Evolutionary conservation across 2,888 invertebrate genomes (phyloP), one percentile per base, ranked within the genome.

Genomic region (Amblyteles armatorius): DNA sequence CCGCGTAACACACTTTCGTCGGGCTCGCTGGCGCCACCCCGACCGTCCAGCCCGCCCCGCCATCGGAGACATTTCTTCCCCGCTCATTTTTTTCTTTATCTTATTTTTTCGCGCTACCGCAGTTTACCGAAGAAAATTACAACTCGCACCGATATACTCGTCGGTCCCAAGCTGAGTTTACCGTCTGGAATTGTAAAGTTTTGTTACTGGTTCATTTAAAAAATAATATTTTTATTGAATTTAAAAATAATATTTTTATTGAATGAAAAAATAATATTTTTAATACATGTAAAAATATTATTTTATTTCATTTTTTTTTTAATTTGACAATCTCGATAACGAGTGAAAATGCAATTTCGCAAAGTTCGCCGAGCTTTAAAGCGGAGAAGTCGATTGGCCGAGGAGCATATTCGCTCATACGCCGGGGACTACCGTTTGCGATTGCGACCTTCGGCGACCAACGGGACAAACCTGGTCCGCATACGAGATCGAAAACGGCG

Each of bases 401-500:
- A 63, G 68, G 69, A 82, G 76, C n/a, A 67, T 79, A 74, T 65
- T 84, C 67, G 19, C 55, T 65, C 44, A 50, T 26, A 48, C n/a
- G 73, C 72, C 16, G 63, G 48, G 19, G 44, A 36, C 9, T 29
- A 67, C 50, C 48, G 48, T 40, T 33, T 67, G 57, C 48, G 73
- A 67, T 52, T 19, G 73, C 81, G 81, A 82, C 84, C 84, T 84
- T 84, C 78, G 74, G 74, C 74, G 78, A 81, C 63, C 72, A 63
- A 55, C 68, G 48, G 77, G 65, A 79, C 76, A 55, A 65, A 84
- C 78, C 73, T 74, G 84, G 78, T 26, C 36, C n/a, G 84, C 78
- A 81, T 84, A 79, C 71, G 71, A 84, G 78, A 63, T 74, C 65
- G 36, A 69, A 69, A 36, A 57, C 65, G 26, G 69, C 65, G 73